Evolutionary conservation across 1,140 invertebrate species (phyloP), one percentile per base, ranked within the genome.

Genomic region (Danaus melanippus): DNA sequence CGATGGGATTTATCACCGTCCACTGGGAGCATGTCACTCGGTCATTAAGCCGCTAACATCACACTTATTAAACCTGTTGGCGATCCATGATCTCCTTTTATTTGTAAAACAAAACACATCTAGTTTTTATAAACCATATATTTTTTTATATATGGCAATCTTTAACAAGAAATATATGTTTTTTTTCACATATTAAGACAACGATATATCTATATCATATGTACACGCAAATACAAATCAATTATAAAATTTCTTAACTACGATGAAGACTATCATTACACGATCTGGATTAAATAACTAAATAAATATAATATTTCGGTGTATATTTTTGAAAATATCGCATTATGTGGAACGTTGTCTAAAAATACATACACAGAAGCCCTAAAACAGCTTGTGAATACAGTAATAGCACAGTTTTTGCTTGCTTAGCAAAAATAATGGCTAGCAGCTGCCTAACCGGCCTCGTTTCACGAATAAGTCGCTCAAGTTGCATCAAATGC

Each of bases 381-480:
- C 53, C 53, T 55, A 55, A 55, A 55, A 55, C 15, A 41, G 49
- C 49, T 41, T 47, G 46, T 47, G 46, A 55, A 55, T 55, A 42
- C 47, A 54, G 53, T 50, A 55, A 55, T 15, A 42, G 40, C 51
- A 39, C 17, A 8, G 46, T 55, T 48, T 55, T 55, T 55, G 53
- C 53, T 17, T 48, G 46, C 42, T 55, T 55, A 46, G 58, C 53
- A 60, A 60, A 60, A 60, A 60, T 57, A 57, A 58, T 58, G 56
- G 46, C 46, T 15, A 12, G 55, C 60, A 62, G 55, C 60, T 62
- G 60, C 55, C 51, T 57, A 53, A 49, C 59, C 59, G 50, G 50
- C 55, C 50, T 52, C 50, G 41, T 56, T 56, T 56, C 46, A 47
- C 41, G 12, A 32, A 32, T 32, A 32, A 39, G 48, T 50, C 39